A percentile compares a stretch with the other conserved stretches of the same genome.
phyloP scores from a whole-genome alignment of 2,888 invertebrate species.

The Apocheima hispidaria region DNA sequence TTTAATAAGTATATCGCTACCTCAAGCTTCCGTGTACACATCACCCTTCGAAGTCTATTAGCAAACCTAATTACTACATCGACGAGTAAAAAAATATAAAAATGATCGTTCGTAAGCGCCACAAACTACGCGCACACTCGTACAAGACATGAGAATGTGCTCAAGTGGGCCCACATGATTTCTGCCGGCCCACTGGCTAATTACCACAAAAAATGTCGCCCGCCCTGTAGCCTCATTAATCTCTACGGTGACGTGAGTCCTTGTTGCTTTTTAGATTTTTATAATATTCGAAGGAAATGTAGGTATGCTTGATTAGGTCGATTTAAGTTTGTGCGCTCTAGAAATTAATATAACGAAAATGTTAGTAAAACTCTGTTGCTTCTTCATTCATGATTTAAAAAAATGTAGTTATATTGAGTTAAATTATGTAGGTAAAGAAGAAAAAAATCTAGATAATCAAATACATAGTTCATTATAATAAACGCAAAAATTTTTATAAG shows the following conservation, averaged over 20 bases:
- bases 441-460: no score
- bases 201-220: constrained; percentile 76
- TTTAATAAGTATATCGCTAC: no score
- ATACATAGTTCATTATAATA: no score
- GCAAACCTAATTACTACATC: background rate
- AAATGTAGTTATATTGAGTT: no score
- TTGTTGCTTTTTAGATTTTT: constrained; percentile 47
- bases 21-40: no score
- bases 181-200: constrained; percentile 37
- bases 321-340: no score
- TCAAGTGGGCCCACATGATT: constrained; percentile 39
- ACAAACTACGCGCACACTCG: background rate
- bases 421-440: no score
- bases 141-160: constrained; percentile 24
- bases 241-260: constrained; percentile 69
- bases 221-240: constrained; percentile 69
- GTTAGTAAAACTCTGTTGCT: no score
- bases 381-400: no score
- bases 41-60: background rate
- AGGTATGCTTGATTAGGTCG: background rate
- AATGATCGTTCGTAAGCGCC: background rate
- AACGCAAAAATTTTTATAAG: no score
- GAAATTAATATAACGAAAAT: no score
- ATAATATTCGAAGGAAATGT: constrained; percentile 24
- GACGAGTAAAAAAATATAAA: background rate